A percentile compares a stretch with the other conserved stretches of the same genome.
phyloP scores from a whole-genome alignment of 2,113 vertebrate species.

The Arvicanthis niloticus region DNA sequence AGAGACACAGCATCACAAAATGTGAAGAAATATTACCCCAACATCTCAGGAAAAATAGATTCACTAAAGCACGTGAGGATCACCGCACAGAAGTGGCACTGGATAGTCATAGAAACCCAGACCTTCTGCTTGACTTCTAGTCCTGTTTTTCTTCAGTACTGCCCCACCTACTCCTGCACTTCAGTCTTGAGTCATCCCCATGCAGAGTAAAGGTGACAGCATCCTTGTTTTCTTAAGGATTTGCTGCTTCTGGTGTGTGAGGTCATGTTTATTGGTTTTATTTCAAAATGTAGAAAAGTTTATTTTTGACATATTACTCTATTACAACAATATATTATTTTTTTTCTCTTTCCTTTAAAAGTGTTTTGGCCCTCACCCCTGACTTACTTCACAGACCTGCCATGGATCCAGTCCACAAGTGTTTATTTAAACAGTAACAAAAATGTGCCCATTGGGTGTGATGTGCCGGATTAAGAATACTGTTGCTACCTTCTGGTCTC shows the following conservation, averaged over 20 bases:
- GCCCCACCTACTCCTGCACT: neutral
- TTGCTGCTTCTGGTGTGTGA: neutral
- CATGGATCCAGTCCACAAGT: neutral
- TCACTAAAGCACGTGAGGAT: neutral
- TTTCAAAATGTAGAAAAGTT: neutral
- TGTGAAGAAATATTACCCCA: too few species aligned
- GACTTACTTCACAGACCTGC: neutral
- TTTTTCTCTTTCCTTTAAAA: neutral
- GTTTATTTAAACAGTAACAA: neutral
- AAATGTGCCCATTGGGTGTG: neutral
- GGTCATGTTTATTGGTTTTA: neutral
- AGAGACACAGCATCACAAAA: too few species aligned
- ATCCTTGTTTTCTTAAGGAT: neutral
- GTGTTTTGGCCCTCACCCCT: neutral
- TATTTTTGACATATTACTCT: neutral
- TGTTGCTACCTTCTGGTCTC: neutral
- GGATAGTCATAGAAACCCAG: neutral
- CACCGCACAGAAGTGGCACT: neutral
- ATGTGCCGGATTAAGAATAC: neutral
- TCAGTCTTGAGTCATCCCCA: neutral
- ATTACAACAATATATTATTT: neutral
- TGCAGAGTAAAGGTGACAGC: rapidly evolving
- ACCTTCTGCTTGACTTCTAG: neutral
- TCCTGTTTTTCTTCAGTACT: neutral
- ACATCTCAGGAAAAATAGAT: neutral